A percentile compares a stretch with the other conserved stretches of the same genome.
phyloP scores from a whole-genome alignment of 1,140 invertebrate species.

The Orchestia grillus region DNA sequence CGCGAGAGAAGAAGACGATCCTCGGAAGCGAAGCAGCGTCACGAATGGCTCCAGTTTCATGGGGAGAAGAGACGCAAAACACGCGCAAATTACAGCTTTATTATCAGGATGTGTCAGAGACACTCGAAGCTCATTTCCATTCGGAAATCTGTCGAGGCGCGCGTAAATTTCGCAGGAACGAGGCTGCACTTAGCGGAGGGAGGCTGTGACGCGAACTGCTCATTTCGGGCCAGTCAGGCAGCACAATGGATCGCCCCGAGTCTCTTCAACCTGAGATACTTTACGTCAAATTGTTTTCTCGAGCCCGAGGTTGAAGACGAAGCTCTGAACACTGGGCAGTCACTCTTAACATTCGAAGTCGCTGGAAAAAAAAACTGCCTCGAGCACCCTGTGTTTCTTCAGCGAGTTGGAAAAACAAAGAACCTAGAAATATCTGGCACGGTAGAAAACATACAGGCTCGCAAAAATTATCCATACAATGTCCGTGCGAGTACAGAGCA shows the following conservation, averaged over 20 bases:
- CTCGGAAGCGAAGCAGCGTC: not conserved
- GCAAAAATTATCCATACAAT: too few relatives aligned
- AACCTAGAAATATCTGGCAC: too few relatives aligned
- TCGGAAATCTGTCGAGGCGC: conserved; percentile 21
- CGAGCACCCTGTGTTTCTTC: not conserved
- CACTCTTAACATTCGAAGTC: not conserved
- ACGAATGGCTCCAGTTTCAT: not conserved
- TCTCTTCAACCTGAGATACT: not conserved
- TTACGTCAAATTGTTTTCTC: not conserved
- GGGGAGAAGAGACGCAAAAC: not conserved
- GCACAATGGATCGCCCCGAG: not conserved
- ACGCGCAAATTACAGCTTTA: conserved; percentile 19
- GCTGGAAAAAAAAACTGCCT: not conserved
- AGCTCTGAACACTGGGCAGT: not conserved
- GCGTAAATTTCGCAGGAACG: not conserved
- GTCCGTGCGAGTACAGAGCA: too few relatives aligned
- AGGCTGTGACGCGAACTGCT: not conserved
- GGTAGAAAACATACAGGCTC: too few relatives aligned
- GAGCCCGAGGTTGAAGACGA: not conserved
- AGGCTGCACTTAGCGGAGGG: not conserved
- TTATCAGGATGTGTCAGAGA: conserved; percentile 22
- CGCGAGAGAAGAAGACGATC: not conserved
- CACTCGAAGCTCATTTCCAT: conserved; percentile 19
- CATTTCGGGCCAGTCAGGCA: not conserved
- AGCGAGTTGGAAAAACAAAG: not conserved